phyloP scores from a whole-genome alignment of 2,797 vertebrate species.

The Euthynnus affinis region DNA sequence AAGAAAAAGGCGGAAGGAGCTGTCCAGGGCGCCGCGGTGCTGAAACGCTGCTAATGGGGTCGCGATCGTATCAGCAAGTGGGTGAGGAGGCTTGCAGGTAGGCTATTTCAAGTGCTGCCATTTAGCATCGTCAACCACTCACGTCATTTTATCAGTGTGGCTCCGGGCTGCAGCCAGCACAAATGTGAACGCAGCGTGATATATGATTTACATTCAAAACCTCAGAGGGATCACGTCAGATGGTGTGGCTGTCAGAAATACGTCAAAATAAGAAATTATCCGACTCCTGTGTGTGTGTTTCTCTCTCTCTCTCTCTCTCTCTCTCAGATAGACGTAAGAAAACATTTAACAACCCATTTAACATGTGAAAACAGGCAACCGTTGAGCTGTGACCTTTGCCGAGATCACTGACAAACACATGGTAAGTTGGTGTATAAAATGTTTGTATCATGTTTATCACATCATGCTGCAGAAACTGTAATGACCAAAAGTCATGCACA shows the following conservation, averaged over 20 bases:
- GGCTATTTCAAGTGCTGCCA: conserved; percentile 81
- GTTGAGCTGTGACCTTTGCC: background rate
- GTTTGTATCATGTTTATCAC: no score
- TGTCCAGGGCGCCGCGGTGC: conserved; percentile 62
- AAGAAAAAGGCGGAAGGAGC: conserved; percentile 32
- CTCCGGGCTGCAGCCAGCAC: conserved; percentile 64
- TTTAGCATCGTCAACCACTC: conserved; percentile 76
- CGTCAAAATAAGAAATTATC: background rate
- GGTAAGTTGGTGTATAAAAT: background rate
- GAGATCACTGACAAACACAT: background rate
- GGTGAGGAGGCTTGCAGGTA: conserved; percentile 63
- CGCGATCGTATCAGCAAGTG: conserved; percentile 58
- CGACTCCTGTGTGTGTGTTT: background rate
- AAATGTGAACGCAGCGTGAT: conserved; percentile 68
- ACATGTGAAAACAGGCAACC: background rate
- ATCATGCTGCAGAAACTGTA: background rate
- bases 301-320: no score
- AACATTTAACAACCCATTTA: no score
- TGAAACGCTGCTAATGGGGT: conserved; percentile 55
- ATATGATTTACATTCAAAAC: conserved; percentile 29
- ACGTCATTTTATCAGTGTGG: conserved; percentile 75
- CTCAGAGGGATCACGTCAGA: conserved; percentile 33
- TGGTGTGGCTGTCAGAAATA: background rate
- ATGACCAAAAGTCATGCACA: background rate
- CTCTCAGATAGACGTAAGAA: no score